Evolutionary conservation across 2,888 invertebrate species (phyloP).

Genomic region (Erebia ligea): DNA sequence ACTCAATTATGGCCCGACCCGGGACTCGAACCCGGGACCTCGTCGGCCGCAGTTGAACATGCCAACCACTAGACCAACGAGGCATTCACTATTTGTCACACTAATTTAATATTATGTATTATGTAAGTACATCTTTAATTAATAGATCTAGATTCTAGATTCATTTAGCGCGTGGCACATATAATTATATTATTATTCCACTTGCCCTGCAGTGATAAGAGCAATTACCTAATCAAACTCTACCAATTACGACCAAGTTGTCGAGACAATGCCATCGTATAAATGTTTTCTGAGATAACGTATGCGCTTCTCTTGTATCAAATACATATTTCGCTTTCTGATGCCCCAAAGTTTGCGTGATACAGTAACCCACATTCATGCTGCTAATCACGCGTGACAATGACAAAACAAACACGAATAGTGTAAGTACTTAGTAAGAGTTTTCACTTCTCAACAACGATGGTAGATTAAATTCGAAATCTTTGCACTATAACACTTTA

Average conservation of each 20-base stretch:
- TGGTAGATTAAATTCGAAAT: no score
- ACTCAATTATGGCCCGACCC: no score
- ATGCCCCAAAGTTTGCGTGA: conserved; percentile 47
- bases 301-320: conserved; percentile 11
- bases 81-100: no score
- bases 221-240: conserved; percentile 22
- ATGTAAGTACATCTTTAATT: neutral
- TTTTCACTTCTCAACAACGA: neutral
- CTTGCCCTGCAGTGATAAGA: conserved; percentile 9
- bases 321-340: conserved; percentile 32
- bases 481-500: no score
- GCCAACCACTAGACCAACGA: no score
- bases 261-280: conserved; percentile 24
- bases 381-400: conserved; percentile 69
- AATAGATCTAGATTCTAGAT: neutral
- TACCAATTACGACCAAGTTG: conserved; percentile 20
- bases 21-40: no score
- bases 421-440: conserved; percentile 4
- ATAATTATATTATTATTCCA: neutral
- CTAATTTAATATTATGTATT: neutral
- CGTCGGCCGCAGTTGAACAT: no score
- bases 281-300: conserved; percentile 31
- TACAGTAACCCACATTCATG: conserved; percentile 68
- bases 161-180: neutral
- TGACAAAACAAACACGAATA: conserved; percentile 37